phyloP scores from a whole-genome alignment of 1,140 invertebrate genomes.

The Zaprionus africanus region DNA sequence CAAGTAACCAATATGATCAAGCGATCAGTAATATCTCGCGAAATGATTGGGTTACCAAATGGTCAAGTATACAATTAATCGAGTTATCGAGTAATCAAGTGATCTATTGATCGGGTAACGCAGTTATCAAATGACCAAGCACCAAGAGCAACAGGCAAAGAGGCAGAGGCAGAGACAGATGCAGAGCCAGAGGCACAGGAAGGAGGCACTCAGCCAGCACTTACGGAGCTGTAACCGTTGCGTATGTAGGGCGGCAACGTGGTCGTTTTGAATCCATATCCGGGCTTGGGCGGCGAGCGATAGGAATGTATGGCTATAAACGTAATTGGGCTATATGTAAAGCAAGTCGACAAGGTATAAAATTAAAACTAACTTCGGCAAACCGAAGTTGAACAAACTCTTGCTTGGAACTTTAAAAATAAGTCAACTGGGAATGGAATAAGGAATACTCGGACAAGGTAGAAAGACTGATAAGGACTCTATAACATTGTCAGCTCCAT shows the following conservation, averaged over 20 bases:
- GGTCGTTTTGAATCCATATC: slow-evolving; percentile 90
- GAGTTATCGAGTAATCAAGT: not conserved
- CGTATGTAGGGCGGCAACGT: slow-evolving; percentile 88
- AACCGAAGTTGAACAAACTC: not conserved
- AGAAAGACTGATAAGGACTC: slow-evolving; percentile 13
- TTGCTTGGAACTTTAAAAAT: not conserved
- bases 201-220: slow-evolving; percentile 57
- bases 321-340: slow-evolving; percentile 65
- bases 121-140: not conserved
- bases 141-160: slow-evolving; percentile 14
- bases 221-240: slow-evolving; percentile 85
- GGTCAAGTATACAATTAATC: not conserved
- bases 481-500: not conserved
- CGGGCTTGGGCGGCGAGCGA: slow-evolving; percentile 88
- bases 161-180: not conserved
- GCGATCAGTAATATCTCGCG: not conserved
- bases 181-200: slow-evolving; percentile 18
- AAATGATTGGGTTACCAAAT: not conserved
- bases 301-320: slow-evolving; percentile 85
- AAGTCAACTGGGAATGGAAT: not conserved
- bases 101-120: not conserved
- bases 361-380: not conserved
- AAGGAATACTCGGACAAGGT: not conserved
- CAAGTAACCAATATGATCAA: not conserved
- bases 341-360: slow-evolving; percentile 14